Evolutionary conservation across 2,888 invertebrate genomes (phyloP).

Genomic region (Zonitis immaculata): DNA sequence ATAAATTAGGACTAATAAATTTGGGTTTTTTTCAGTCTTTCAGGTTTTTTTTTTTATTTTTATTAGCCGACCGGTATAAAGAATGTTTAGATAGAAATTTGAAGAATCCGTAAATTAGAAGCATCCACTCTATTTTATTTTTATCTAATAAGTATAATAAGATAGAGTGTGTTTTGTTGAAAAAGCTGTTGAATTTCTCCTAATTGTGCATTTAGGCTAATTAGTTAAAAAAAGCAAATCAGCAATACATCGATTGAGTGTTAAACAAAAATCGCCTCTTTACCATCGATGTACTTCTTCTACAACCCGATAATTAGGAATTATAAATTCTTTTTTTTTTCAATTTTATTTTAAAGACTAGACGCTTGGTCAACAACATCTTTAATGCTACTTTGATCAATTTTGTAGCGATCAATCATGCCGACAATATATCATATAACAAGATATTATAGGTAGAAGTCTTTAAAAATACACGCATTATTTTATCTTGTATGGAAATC

Average conservation of each 20-base stretch:
- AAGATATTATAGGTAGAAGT: too few species aligned
- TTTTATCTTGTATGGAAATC: background rate
- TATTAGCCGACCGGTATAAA: background rate
- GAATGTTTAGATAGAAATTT: background rate
- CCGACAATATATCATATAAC: background rate
- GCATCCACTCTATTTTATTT: background rate
- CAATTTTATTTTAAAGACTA: too few species aligned
- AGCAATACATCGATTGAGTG: too few species aligned
- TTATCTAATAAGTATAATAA: background rate
- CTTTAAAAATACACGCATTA: too few species aligned
- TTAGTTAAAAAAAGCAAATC: too few species aligned
- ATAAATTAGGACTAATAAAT: background rate
- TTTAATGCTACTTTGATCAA: background rate
- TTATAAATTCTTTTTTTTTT: too few species aligned
- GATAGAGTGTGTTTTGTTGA: too few species aligned
- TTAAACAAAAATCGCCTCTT: too few species aligned
- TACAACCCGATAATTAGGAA: too few species aligned
- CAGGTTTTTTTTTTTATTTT: background rate
- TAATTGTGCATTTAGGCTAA: too few species aligned
- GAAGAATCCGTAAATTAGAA: background rate
- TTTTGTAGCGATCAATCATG: background rate
- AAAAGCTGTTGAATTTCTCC: background rate
- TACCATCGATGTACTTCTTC: too few species aligned
- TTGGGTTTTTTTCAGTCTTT: background rate
- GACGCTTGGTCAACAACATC: background rate